Conservation (phyloP, 2,113 vertebrate genomes). For the Tapirus terrestris region DNA sequence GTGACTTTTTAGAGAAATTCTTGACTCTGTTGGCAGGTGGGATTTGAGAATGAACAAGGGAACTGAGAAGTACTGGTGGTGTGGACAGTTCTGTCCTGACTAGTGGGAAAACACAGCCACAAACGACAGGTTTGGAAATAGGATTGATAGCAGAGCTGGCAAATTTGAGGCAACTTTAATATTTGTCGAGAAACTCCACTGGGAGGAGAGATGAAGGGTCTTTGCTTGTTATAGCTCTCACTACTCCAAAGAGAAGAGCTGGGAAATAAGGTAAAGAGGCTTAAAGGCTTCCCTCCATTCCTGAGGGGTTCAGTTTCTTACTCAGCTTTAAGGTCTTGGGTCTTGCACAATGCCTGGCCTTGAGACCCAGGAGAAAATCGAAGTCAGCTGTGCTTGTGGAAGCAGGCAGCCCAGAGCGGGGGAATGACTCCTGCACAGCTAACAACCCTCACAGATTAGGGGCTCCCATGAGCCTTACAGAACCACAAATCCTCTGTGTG, state of each 20-base stretch:
- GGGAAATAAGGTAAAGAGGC: not conserved
- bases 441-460: not conserved
- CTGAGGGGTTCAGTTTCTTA: not conserved
- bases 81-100: not conserved
- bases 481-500: not conserved
- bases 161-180: slow-evolving; percentile 17
- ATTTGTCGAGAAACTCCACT: not conserved
- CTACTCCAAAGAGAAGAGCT: slow-evolving; percentile 20
- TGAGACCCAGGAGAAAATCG: not conserved
- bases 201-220: not conserved
- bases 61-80: not conserved
- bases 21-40: not conserved
- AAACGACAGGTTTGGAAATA: not conserved
- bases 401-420: not conserved
- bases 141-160: not conserved
- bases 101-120: not conserved
- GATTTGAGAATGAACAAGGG: slow-evolving; percentile 35
- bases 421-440: not conserved
- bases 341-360: not conserved
- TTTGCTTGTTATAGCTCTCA: slow-evolving; percentile 31
- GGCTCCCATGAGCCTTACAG: not conserved
- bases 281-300: not conserved
- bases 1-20: slow-evolving; percentile 2
- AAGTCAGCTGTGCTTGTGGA: not conserved
- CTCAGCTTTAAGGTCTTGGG: not conserved